phyloP scores from a whole-genome alignment of 2,113 vertebrate genomes.

The Crotalus horridus region DNA sequence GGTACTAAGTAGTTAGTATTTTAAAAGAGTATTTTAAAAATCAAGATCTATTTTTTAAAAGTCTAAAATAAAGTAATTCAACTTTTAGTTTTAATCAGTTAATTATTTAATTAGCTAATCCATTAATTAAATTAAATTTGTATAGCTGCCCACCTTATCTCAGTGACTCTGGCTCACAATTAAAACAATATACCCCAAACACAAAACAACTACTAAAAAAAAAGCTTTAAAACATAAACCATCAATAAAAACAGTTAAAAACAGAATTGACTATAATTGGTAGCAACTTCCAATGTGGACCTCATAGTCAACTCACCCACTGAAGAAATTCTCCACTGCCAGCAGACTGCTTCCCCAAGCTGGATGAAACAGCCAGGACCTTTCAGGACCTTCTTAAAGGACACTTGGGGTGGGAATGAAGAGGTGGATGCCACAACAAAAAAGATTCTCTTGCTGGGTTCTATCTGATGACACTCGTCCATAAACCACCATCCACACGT shows the following conservation, averaged over 20 bases:
- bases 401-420: background rate
- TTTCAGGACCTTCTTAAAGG: background rate
- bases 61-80: background rate
- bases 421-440: background rate
- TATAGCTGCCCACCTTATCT: background rate
- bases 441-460: background rate
- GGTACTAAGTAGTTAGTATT: conserved; percentile 6
- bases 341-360: background rate
- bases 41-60: conserved; percentile 23
- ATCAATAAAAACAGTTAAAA: background rate
- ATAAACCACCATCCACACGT: background rate
- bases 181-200: background rate
- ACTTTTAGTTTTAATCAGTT: background rate
- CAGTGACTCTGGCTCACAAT: background rate
- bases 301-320: background rate
- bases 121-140: background rate
- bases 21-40: conserved; percentile 14
- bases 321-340: background rate
- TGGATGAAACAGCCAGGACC: background rate
- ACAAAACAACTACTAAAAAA: background rate
- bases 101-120: background rate
- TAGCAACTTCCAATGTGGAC: background rate
- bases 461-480: background rate
- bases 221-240: background rate
- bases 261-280: background rate